phyloP scores from a whole-genome alignment of 1,140 invertebrate species.

The Dendroctonus ponderosae region DNA sequence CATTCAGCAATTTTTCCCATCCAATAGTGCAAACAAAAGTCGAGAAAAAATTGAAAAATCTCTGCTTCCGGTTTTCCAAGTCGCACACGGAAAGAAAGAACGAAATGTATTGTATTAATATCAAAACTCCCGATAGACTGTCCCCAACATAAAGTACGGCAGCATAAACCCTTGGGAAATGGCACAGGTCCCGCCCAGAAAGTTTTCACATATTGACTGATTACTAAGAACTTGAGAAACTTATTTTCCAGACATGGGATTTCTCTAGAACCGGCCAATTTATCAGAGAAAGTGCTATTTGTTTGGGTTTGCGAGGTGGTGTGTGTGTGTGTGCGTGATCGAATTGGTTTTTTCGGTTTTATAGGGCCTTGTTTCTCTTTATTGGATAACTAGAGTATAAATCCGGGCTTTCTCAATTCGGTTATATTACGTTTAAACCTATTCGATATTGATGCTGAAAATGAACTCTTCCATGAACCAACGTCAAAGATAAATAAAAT shows the following conservation, averaged over 20 bases:
- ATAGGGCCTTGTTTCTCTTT: neutral
- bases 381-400: conserved; percentile 11
- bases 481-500: too few species aligned
- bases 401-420: conserved; percentile 5
- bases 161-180: conserved; percentile 5
- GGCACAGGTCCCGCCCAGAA: neutral
- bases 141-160: neutral
- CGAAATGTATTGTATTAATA: neutral
- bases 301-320: conserved; percentile 19
- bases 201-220: conserved; percentile 26
- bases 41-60: neutral
- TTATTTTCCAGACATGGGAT: conserved; percentile 20
- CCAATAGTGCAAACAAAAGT: neutral
- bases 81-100: neutral
- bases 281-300: conserved; percentile 23
- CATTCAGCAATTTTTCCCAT: neutral
- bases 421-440: conserved; percentile 16
- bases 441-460: too few species aligned
- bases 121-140: too few species aligned
- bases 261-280: conserved; percentile 17
- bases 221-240: conserved; percentile 22
- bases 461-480: too few species aligned
- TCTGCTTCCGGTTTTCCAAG: neutral
- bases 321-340: conserved; percentile 16
- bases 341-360: conserved; percentile 20